Conservation (phyloP, 2,113 vertebrate species). For the Fulica atra region DNA sequence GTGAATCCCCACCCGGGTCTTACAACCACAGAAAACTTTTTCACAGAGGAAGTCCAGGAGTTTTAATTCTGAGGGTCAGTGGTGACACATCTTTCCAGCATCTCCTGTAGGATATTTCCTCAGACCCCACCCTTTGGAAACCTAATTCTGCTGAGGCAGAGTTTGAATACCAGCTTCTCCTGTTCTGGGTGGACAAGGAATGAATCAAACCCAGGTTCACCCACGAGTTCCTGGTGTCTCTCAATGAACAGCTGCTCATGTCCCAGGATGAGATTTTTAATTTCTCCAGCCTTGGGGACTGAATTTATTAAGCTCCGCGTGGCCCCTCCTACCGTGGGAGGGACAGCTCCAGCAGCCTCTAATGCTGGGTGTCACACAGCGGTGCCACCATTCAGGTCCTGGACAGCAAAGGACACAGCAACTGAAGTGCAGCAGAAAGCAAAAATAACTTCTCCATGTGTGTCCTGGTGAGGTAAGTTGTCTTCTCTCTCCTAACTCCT, state of each 20-base stretch:
- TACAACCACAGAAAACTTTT: neutral
- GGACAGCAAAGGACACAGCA: neutral
- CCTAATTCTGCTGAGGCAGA: neutral
- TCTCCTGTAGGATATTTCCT: neutral
- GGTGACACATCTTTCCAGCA: neutral
- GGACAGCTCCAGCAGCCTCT: slow-evolving; percentile 17
- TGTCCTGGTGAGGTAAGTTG: neutral
- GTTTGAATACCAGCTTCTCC: neutral
- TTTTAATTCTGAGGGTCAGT: neutral
- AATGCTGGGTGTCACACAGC: slow-evolving; percentile 12
- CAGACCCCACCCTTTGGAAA: neutral
- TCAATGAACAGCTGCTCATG: fast-evolving
- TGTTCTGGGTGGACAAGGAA: neutral
- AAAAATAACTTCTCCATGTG: neutral
- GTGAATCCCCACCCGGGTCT: neutral
- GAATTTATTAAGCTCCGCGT: neutral
- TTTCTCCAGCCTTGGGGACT: slow-evolving; percentile 8
- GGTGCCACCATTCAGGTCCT: slow-evolving; percentile 16
- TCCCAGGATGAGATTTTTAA: neutral
- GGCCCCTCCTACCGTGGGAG: slow-evolving; percentile 67
- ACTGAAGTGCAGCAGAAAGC: neutral
- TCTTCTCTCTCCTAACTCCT: neutral
- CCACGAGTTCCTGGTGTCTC: fast-evolving
- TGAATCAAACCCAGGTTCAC: neutral
- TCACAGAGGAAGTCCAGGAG: fast-evolving